Evolutionary conservation across 2,113 vertebrate species (phyloP).

Genomic region (Gasterosteus nipponicus): DNA sequence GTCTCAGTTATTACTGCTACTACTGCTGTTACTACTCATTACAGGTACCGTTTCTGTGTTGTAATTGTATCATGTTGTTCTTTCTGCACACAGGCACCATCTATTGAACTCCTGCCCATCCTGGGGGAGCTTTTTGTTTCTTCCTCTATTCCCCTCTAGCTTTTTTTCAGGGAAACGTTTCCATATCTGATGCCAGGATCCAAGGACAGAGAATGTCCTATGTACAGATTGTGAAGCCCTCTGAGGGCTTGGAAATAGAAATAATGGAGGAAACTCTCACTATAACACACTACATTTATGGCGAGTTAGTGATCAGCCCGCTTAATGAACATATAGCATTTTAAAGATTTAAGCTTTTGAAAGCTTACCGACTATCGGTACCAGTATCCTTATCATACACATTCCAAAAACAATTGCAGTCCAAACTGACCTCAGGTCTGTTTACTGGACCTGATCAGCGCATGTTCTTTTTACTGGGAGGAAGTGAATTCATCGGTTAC

Average conservation of each 20-base stretch:
- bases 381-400: not conserved
- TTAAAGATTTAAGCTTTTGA: not conserved
- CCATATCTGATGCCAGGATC: not conserved
- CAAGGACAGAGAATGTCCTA: slow-evolving; percentile 1
- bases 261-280: not conserved
- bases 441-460: not conserved
- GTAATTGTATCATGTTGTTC: not conserved
- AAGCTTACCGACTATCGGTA: not conserved
- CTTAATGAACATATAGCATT: not conserved
- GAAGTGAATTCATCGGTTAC: not conserved
- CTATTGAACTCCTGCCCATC: not conserved
- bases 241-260: not conserved
- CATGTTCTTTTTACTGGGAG: not conserved
- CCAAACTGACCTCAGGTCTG: not conserved
- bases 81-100: not conserved
- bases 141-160: not conserved
- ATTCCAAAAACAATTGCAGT: not conserved
- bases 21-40: not conserved
- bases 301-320: not conserved
- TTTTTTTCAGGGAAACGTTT: not conserved
- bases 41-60: not conserved
- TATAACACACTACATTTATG: not conserved
- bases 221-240: slow-evolving; percentile 1
- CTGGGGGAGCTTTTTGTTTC: too few relatives aligned
- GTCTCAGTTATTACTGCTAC: not conserved